Evolutionary conservation across 2,888 invertebrate species (phyloP), one percentile per base, ranked within the genome.

Genomic region (Clunio marinus): DNA sequence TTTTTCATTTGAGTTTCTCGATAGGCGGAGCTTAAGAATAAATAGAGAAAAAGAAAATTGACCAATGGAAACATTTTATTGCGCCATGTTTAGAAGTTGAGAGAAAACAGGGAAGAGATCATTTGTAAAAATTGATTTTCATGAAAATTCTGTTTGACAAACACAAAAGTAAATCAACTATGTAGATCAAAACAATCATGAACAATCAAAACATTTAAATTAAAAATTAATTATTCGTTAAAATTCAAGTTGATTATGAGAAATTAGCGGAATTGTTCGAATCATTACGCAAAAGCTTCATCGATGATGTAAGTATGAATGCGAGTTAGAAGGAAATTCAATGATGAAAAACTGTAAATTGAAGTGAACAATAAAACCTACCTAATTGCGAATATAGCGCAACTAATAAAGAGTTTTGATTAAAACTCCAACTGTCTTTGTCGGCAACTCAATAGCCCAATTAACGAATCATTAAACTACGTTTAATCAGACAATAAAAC

Each of bases 371-470:
- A 41, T 41, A 41, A 41, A 41, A 41, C n/a, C 41, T 15, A 41
- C 10, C 15, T 41, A 41, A 41, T 41, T 15, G 41, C 41, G 15
- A 41, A 41, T 41, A n/a, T 2, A 5, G 10, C 10, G 4, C 41
- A 41, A 5, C n/a, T n/a, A n/a, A n/a, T n/a, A n/a, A 13, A 41
- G 15, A 2, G 41, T 41, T 41, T 41, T 41, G 41, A 41, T 41
- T 41, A 41, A 41, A 41, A n/a, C 15, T 41, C 41, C n/a, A n/a
- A 41, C n/a, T 32, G 10, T 10, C 51, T 51, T 51, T 51, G 51
- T 51, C 51, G 51, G 51, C 51, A 51, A n/a, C 10, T 20, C 15
- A 51, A 51, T 51, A 17, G 51, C 51, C 17, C 51, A 51, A 51
- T 51, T 51, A 51, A 8, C 32, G 32, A 4, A 8, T 8, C 32